A percentile compares a stretch with the other conserved stretches of the same genome.
phyloP scores from a whole-genome alignment of 2,797 vertebrate species.

The Enteromius fasciolatus region DNA sequence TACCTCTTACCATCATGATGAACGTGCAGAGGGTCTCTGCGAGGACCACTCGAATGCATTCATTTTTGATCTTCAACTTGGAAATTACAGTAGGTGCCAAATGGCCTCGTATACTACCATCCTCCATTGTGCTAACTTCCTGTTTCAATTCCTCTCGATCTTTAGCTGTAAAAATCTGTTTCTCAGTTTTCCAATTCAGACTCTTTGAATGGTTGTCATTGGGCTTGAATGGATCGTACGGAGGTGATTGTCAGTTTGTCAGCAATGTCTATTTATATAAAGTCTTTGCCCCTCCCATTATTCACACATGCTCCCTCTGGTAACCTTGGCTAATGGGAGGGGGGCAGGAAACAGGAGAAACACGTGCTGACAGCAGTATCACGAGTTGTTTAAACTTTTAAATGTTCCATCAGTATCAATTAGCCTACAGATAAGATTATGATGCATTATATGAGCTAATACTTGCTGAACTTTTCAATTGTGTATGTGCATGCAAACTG shows the following conservation, averaged over 20 bases:
- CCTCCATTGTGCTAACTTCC: slow-evolving; percentile 60
- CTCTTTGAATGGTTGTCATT: neutral
- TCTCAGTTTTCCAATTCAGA: neutral
- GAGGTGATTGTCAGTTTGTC: neutral
- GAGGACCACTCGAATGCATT: slow-evolving; percentile 72
- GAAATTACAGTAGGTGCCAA: slow-evolving; percentile 39
- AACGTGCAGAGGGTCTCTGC: slow-evolving; percentile 84
- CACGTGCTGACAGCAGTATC: neutral
- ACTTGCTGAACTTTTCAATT: neutral
- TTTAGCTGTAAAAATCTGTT: neutral
- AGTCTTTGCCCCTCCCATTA: neutral
- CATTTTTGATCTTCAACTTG: slow-evolving; percentile 66
- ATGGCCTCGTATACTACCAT: slow-evolving; percentile 46
- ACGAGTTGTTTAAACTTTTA: neutral
- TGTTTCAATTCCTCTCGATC: slow-evolving; percentile 60
- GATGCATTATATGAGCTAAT: neutral
- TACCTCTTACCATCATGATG: slow-evolving; percentile 86
- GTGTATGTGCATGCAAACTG: neutral
- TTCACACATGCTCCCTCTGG: neutral
- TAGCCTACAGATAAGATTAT: slow-evolving; percentile 2
- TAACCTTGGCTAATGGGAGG: neutral
- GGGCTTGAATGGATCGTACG: neutral
- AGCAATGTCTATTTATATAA: slow-evolving; percentile 26
- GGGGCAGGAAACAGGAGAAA: slow-evolving; percentile 15
- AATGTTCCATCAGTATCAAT: slow-evolving; percentile 5